Percentiles rank a stretch among this genome's conserved stretches.
phyloP scores from a whole-genome alignment of 2,113 vertebrate genomes.

The Hippolais icterina region DNA sequence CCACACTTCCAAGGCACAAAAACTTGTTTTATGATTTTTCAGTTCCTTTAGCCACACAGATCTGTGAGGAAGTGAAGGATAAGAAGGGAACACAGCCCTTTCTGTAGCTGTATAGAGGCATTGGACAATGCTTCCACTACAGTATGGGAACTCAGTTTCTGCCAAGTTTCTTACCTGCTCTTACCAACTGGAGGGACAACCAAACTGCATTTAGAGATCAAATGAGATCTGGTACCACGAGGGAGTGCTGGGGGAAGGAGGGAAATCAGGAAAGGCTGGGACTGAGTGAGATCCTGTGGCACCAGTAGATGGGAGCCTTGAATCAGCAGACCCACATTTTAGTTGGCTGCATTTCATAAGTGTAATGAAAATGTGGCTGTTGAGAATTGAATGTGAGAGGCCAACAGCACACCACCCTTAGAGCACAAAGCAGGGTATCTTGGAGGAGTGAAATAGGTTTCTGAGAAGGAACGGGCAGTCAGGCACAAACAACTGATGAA shows the following conservation, averaged over 20 bases:
- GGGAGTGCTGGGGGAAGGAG: neutral
- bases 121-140: neutral
- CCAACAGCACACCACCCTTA: neutral
- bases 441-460: neutral
- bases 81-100: neutral
- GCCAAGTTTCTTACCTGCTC: neutral
- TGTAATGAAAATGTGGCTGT: rapidly evolving
- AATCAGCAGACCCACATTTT: neutral
- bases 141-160: neutral
- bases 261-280: neutral
- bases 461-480: neutral
- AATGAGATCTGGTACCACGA: rapidly evolving
- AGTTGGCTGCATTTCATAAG: neutral
- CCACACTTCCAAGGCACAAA: neutral
- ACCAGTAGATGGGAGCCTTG: neutral
- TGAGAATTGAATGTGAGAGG: neutral
- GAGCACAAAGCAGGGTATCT: neutral
- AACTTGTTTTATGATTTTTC: neutral
- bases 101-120: neutral
- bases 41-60: neutral
- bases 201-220: neutral
- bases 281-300: neutral
- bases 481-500: neutral
- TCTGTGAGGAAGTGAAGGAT: neutral
- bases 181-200: neutral